Base-by-base conservation (phyloP, 2,888 invertebrate genomes). In the Eledone cirrhosa region DNA sequence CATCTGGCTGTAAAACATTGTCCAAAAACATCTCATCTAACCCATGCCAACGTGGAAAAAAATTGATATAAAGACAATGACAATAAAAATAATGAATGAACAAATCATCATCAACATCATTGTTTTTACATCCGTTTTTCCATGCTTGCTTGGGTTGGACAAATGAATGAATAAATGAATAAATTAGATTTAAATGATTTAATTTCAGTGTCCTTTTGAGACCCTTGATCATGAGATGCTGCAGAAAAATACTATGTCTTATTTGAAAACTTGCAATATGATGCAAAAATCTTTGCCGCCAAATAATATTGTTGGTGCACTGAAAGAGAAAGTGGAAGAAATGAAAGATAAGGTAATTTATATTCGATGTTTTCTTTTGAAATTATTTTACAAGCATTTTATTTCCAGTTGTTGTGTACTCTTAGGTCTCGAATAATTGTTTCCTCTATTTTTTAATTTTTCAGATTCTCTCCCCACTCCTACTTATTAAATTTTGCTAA, bases 241-340 rank as follows among this genome's bases (percentile, higher is more conserved):
- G 90, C 92, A 91, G 86, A 92, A 92, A 77, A 93, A 91, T 86
- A 94, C 91, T 85, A 93, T 90, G 83, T 94, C 92, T 90, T 94
- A 92, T 89, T 91, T 93, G 87, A 95, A 93, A 92, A 94, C 93
- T 89, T 93, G 93, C 86, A 92, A 92, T 87, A 95, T 94, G 91
- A 92, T 96, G 76, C 95, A 95, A 86, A 95, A 96, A 88, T 95
- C 95, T 31, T 87, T 97, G 41, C 96, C 96, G 0, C 88, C 92
- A 0, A 96, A 96, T 89, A 92, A 94, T 82, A 94, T 96, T 31
- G 93, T 96, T 0, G 94, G 95, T 0, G 92, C 92, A 80, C 92
- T 96, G 76, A 95, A 94, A 86, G 93, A 93, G 78, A 94, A 94
- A 77, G 95, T 96, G 0, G 95, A 96, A 83, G 88, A 92, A 7